A percentile compares a stretch with the other conserved stretches of the same genome.
Conservation (phyloP, 2,113 vertebrate genomes). For the Erythrocercus mccallii region DNA sequence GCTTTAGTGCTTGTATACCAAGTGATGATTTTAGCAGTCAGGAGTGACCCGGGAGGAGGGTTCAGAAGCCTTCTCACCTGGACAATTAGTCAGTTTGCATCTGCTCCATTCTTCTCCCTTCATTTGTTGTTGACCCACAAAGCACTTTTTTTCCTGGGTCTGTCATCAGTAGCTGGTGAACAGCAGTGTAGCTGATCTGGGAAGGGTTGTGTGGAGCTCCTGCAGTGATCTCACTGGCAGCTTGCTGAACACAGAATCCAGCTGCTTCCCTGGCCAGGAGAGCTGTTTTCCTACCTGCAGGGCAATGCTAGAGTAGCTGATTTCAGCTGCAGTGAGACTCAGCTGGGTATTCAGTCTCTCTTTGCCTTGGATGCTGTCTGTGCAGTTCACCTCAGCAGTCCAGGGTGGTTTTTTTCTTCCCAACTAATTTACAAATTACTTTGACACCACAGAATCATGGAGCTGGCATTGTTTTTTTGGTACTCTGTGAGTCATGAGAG, state of each 20-base stretch:
- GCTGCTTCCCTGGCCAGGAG: neutral
- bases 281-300: neutral
- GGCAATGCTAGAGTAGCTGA: neutral
- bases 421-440: neutral
- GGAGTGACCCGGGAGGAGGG: neutral
- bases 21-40: neutral
- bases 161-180: neutral
- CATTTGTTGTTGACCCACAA: neutral
- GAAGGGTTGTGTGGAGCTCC: neutral
- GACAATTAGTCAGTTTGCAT: neutral
- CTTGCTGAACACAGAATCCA: neutral
- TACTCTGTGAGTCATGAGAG: neutral
- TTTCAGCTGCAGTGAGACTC: neutral
- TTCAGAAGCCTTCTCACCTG: neutral
- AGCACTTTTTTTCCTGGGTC: neutral
- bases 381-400: neutral
- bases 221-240: neutral
- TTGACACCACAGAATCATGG: neutral
- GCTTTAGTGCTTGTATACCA: neutral
- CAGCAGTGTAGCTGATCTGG: neutral
- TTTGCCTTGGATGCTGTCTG: neutral
- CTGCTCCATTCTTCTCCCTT: neutral
- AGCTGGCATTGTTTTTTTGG: neutral
- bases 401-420: neutral
- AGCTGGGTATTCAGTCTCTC: neutral